Evolutionary conservation across 2,888 invertebrate genomes (phyloP), one percentile per base, ranked within the genome.

Genomic region (Callyntrura guangdongensis): DNA sequence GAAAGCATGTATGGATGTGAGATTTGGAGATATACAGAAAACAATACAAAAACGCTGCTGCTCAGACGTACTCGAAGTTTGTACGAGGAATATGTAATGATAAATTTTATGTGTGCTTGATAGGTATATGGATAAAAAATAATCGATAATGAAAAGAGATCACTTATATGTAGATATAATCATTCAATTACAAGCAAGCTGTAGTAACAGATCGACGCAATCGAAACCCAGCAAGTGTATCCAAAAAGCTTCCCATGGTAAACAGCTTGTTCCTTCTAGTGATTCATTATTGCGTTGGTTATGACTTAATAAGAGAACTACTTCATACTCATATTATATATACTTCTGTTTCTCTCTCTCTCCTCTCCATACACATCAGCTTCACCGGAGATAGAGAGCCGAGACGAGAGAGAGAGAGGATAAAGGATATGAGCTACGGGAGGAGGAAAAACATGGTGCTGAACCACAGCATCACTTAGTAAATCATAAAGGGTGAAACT

Each of bases 401-500:
- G 4, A 1, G 59, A n/a, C 8, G 59, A 14, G 59, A 82, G 86
- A 77, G 47, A 53, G 69, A 81, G 69, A 56, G 82, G 25, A 69
- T 27, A 47, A 49, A 87, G 74, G 74, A 61, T 56, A 59, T 86
- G 74, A 74, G 86, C 61, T 84, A 56, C 20, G 64, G 25, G 74
- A 56, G 81, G 59, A 53, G 81, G 81, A 81, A 59, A 56, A 74
- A 86, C 64, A 61, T 72, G 45, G 81, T 56, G 77, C 79, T 79
- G 79, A 81, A 69, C 59, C 88, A 72, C 83, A 83, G 83, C 89
- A 83, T 72, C 82, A 74, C 83, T 83, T 84, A 84, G 89, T 89
- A 85, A 90, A 90, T 90, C 85, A 90, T 61, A 85, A 90, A 90
- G 84, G 77, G 85, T 84, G 79, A 84, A 84, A 77, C 85, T 59